phyloP scores from a whole-genome alignment of 2,113 vertebrate genomes.

The Setophaga petechia region DNA sequence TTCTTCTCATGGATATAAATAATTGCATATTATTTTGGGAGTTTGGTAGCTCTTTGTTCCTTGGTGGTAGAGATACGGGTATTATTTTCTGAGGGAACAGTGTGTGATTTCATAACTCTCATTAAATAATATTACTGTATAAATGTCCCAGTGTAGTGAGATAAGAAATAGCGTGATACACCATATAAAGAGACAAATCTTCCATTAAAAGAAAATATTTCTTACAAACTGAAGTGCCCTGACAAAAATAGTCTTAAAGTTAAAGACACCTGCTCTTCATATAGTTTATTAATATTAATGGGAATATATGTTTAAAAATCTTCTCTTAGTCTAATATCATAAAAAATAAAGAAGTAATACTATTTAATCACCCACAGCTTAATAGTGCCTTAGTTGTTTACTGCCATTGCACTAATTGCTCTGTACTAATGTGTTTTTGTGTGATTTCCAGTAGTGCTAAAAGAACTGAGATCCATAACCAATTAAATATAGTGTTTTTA shows the following conservation, averaged over 20 bases:
- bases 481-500: constrained; percentile 84
- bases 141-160: constrained; percentile 65
- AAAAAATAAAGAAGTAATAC: constrained; percentile 84
- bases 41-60: constrained; percentile 65
- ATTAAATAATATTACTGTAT: constrained; percentile 77
- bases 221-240: constrained; percentile 37
- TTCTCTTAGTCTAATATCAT: constrained; percentile 75
- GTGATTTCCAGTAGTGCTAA: constrained; percentile 85
- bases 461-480: constrained; percentile 84
- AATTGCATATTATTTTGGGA: constrained; percentile 61
- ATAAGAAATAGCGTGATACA: constrained; percentile 58
- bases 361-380: constrained; percentile 86
- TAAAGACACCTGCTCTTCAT: constrained; percentile 73
- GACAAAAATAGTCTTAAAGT: constrained; percentile 54
- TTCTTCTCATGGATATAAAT: constrained; percentile 51
- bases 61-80: constrained; percentile 64
- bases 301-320: constrained; percentile 68
- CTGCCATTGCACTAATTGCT: constrained; percentile 82
- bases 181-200: constrained; percentile 15
- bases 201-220: constrained; percentile 17
- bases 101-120: constrained; percentile 67
- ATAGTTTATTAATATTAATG: constrained; percentile 60
- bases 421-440: constrained; percentile 85
- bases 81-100: constrained; percentile 70
- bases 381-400: constrained; percentile 84